Percentiles rank a stretch among this genome's conserved stretches.
Conservation (phyloP, 37 sponge, comb jelly and placozoan species). For the Geodia barretti region DNA sequence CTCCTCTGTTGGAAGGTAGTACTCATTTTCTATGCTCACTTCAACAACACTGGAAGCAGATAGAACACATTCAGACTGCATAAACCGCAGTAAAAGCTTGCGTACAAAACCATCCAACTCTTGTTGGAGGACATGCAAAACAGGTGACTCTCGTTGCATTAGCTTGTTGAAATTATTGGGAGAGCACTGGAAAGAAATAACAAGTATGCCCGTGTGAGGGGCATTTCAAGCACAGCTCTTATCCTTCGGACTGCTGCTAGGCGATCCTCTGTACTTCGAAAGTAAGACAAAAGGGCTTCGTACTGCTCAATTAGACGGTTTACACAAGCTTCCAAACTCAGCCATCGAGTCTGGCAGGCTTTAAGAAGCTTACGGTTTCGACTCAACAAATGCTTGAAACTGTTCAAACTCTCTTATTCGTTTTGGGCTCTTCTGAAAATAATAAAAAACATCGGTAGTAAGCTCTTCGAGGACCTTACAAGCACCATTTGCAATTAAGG, state of each 20-base stretch:
- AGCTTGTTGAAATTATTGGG: neutral
- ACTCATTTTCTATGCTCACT: neutral
- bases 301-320: neutral
- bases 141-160: neutral
- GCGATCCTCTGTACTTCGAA: neutral
- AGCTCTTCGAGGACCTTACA: constrained; percentile 18
- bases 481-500: constrained; percentile 8
- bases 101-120: neutral
- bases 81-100: neutral
- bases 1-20: neutral
- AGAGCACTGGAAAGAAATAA: neutral
- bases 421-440: constrained; percentile 17
- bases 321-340: constrained; percentile 24
- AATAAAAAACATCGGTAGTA: constrained; percentile 14
- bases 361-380: constrained; percentile 19
- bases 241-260: neutral
- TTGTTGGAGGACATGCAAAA: neutral
- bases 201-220: neutral
- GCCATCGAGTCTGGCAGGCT: constrained; percentile 30
- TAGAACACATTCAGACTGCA: no score
- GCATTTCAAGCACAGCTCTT: neutral
- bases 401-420: constrained; percentile 20
- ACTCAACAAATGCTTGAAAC: neutral
- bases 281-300: neutral
- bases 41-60: neutral